Evolutionary conservation across 2,888 invertebrate genomes (phyloP).

Genomic region (Sisyra terminalis): DNA sequence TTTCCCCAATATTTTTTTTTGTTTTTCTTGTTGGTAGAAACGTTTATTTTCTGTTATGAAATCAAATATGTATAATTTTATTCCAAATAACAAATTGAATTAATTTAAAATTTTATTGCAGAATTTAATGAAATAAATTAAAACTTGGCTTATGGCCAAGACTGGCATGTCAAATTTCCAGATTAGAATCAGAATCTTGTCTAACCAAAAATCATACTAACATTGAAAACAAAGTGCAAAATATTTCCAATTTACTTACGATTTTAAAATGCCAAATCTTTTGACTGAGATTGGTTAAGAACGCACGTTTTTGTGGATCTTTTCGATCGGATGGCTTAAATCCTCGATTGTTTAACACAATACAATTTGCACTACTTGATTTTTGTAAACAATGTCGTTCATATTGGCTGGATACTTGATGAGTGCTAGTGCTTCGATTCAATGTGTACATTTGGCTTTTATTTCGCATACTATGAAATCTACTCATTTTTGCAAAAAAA

Average conservation of each 20-base stretch:
- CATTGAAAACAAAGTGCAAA: not conserved
- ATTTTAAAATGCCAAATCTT: conserved; percentile 68
- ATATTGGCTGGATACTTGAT: conserved; percentile 15
- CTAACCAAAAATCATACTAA: not conserved
- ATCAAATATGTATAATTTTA: no score
- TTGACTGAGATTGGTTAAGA: conserved; percentile 63
- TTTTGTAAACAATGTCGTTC: conserved; percentile 16
- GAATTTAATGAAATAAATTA: no score
- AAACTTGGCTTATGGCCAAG: no score
- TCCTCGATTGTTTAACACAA: conserved; percentile 53
- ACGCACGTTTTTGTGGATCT: conserved; percentile 65
- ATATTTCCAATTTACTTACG: conserved; percentile 37
- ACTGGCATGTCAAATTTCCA: not conserved
- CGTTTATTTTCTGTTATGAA: no score
- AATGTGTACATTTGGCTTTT: conserved; percentile 11
- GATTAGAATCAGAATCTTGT: not conserved
- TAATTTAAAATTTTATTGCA: not conserved
- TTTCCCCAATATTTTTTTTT: no score
- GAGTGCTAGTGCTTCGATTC: conserved; percentile 15
- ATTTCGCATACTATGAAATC: not conserved
- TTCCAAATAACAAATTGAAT: no score
- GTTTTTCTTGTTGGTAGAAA: no score
- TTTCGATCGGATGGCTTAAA: conserved; percentile 75
- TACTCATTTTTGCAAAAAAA: not conserved
- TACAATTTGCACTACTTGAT: conserved; percentile 28